Evolutionary conservation across 2,797 vertebrate genomes (phyloP), one percentile per base, ranked within the genome.

Genomic region (Crocidura indochinensis): DNA sequence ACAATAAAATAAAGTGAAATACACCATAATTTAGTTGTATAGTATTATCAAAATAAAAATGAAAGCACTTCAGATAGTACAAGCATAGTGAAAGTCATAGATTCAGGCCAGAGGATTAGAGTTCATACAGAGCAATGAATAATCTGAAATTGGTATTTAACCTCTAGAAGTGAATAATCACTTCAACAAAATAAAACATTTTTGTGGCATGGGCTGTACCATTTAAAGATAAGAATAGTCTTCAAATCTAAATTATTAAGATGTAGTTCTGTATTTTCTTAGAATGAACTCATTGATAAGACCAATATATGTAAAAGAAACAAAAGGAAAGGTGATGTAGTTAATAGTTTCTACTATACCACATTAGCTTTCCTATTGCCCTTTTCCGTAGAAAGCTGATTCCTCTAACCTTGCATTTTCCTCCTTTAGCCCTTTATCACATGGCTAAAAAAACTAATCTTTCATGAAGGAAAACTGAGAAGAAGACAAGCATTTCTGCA

Each of bases 231-330:
- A 49, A 26, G 14, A 62, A 29, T 74, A 44, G 8, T 24, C 78
- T 85, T 88, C 56, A 62, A 72, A 79, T 0, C 56, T 83, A 62
- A 53, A 53, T 75, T 73, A 24, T 47, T 46, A 53, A 53, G 51
- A 82, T 46, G 14, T 56, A 80, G 20, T 69, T 89, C 78, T 68
- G 79, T 73, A 15, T 82, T 81, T 87, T 76, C 31, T 81, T 84
- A 29, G 73, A 80, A 89, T 68, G 26, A 92, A 94, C 80, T 67
- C 24, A 53, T 78, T 53, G 56, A 1, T 76, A 86, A 85, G 38
- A 49, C 87, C 76, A 88, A 38, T 69, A 72, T 47, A 82, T 27
- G 14, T 19, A 62, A 73, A 60, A 60, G 56, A 60, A 60, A 20
- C 56, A 60, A 60, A 60, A 3, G 10, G 14, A 51, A 60, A 15